Conservation (phyloP, 2,797 vertebrate species). For the Apogon hyalosoma region DNA sequence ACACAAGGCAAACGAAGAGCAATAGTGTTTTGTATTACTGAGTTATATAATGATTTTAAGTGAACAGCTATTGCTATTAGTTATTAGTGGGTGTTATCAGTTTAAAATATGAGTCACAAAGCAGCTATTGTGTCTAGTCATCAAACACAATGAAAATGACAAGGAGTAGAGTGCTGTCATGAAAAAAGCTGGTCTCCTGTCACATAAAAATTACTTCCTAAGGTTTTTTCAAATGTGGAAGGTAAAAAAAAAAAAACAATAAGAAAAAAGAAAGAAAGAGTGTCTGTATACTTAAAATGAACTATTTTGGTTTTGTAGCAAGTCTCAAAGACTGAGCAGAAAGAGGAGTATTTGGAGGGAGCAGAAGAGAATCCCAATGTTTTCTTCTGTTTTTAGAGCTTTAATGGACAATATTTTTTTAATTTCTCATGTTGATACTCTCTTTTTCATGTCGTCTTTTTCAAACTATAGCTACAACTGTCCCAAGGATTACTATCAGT, state of each 20-base stretch:
- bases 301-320: not conserved
- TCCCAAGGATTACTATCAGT: conserved; percentile 11
- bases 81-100: conserved; percentile 23
- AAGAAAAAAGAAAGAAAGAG: no score
- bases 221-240: not conserved
- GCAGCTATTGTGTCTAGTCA: conserved; percentile 20
- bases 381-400: not conserved
- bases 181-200: not conserved
- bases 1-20: conserved; percentile 22
- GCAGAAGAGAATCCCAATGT: not conserved
- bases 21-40: conserved; percentile 14
- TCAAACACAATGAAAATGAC: conserved; percentile 12
- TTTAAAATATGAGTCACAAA: conserved; percentile 2
- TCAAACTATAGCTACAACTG: conserved; percentile 10
- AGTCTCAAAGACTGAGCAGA: not conserved
- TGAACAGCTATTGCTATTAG: conserved; percentile 4
- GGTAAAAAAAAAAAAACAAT: not conserved
- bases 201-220: not conserved
- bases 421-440: conserved; percentile 42
- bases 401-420: not conserved
- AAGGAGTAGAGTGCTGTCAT: conserved; percentile 44
- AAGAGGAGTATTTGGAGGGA: not conserved
- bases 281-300: not conserved
- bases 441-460: conserved; percentile 22
- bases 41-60: conserved; percentile 8